These are phyloP conservation scores for Vollenhovia emeryi DNA, from an alignment of 1,140 invertebrate genomes.

Conservation along the genomic window DNA sequence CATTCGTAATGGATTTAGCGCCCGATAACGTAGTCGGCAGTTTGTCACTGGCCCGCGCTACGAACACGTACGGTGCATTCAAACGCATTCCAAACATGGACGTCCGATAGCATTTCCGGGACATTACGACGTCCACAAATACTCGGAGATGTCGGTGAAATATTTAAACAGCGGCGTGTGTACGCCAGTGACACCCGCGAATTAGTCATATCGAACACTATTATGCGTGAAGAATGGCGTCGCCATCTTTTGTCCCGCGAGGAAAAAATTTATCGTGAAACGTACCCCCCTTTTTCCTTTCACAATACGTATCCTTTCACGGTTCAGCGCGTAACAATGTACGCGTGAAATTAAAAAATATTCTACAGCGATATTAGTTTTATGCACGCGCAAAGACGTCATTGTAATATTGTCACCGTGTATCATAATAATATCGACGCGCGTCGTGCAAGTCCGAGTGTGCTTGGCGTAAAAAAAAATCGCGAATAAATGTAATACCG, in stretches of 20 bases:
- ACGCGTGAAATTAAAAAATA: too few relatives aligned
- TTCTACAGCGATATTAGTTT: too few relatives aligned
- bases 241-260: background rate
- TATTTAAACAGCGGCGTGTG: slow-evolving; percentile 32
- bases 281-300: background rate
- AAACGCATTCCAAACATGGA: slow-evolving; percentile 50
- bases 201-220: slow-evolving; percentile 25
- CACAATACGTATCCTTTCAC: background rate
- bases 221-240: background rate
- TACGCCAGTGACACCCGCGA: background rate
- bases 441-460: background rate
- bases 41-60: slow-evolving; percentile 43
- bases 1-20: slow-evolving; percentile 54
- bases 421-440: background rate
- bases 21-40: slow-evolving; percentile 42
- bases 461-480: background rate
- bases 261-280: background rate
- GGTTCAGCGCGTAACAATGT: background rate
- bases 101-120: slow-evolving; percentile 40
- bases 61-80: slow-evolving; percentile 19
- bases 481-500: background rate
- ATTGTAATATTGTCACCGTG: background rate
- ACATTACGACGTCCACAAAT: slow-evolving; percentile 38
- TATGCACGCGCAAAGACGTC: too few relatives aligned
- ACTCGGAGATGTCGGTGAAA: slow-evolving; percentile 22